Percentiles rank a stretch among this genome's conserved stretches.
Evolutionary conservation across 2,113 vertebrate species (phyloP).

Genomic region (Hemicordylus capensis): DNA sequence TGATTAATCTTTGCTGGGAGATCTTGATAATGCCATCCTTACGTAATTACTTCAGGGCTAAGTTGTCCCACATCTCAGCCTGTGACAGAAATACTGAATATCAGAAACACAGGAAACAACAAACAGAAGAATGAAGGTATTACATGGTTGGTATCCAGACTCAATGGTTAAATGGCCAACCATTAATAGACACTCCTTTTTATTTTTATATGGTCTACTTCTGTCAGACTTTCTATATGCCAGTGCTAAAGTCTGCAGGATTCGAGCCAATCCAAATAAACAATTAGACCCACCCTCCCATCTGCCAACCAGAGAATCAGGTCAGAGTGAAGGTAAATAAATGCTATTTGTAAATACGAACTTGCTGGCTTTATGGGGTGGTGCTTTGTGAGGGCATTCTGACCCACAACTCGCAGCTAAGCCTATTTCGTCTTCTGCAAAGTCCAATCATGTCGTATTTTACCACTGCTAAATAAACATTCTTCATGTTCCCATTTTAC

Average conservation of each 20-base stretch:
- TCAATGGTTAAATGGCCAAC: slow-evolving; percentile 6
- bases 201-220: background rate
- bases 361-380: background rate
- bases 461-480: slow-evolving; percentile 12
- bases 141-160: background rate
- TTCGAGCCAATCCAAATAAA: slow-evolving; percentile 8
- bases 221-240: slow-evolving; percentile 6
- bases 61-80: background rate
- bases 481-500: background rate
- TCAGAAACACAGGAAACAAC: background rate
- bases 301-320: background rate
- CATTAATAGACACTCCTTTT: slow-evolving; percentile 17
- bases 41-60: no score
- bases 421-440: background rate
- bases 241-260: background rate
- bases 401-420: background rate
- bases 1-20: no score
- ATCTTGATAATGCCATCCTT: no score
- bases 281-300: background rate
- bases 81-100: no score
- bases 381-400: background rate
- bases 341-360: slow-evolving; percentile 7
- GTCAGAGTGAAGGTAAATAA: background rate
- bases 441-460: slow-evolving; percentile 3
- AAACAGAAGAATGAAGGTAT: background rate